Evolutionary conservation across 2,888 invertebrate genomes (phyloP), one percentile per base, ranked within the genome.

Genomic region (Hypomecis punctinalis): DNA sequence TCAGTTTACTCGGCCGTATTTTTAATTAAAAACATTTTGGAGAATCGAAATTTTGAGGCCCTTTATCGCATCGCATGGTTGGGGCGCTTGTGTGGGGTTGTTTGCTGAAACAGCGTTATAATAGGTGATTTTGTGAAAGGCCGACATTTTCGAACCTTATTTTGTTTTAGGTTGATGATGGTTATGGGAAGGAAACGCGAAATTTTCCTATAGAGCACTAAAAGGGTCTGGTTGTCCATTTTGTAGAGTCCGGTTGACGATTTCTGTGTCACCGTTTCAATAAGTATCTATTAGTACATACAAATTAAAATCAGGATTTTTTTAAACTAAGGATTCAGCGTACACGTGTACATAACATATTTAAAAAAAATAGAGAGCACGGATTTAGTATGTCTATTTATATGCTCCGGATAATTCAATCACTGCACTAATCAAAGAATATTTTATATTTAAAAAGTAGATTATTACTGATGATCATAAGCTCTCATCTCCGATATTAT

Each of bases 11-110:
- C 68, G 68, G 61, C 67, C 74, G 80, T 77, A 77, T 82, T 84
- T 84, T 85, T 84, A 82, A 84, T 84, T 82, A 82, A 84, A 83
- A 82, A 77, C 76, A 77, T 76, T 80, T 79, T 71, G 66, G 68
- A 49, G 72, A 71, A 76, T 75, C 74, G 74, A 69, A 73, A 71
- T 73, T 71, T 66, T 69, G 70, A 63, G 39, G 65, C 59, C 66
- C 65, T 76, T 76, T 71, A 72, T 66, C 73, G 71, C 55, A 56
- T 66, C 67, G 61, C 65, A 60, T 60, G 64, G 55, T 45, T 43
- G 58, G 61, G 66, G 64, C 62, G 68, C 55, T 71, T 61, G 62
- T 60, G 63, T 54, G 53, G 59, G 66, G 33, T 40, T 61, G 66
- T 72, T 70, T 67, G 66, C 68, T 61, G 65, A 69, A 69, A 68